Evolutionary conservation across 1,140 invertebrate species (phyloP), one percentile per base, ranked within the genome.

Genomic region (Chrysomallon squamiferum): DNA sequence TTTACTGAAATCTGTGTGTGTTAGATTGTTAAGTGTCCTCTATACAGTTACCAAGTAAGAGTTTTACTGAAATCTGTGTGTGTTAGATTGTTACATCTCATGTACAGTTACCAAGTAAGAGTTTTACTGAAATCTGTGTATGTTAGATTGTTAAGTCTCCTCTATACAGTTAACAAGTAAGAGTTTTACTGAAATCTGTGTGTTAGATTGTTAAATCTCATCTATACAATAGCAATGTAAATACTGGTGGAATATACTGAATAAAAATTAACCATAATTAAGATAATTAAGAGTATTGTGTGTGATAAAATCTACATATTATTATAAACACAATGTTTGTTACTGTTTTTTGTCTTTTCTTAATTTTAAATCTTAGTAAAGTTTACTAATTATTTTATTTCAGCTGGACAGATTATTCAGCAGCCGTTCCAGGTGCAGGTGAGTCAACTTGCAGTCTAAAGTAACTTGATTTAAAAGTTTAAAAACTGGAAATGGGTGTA

Each of bases 401-500:
- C 73, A 80, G 76, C 73, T 59, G 76, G 71, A 13, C 79, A 80
- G 38, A 70, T 80, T 43, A 74, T 82, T 22, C 78, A 81, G 60
- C 80, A 80, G 57, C 78, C 74, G 2, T 78, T 77, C 61, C 79
- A 83, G 59, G 69, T 83, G 38, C 75, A 74, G 62, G 65, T 75
- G 4, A 45, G 62, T n/a, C n/a, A 11, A 9, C 35, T 13, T n/a
- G n/a, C 30, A 30, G 25, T n/a, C 25, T 29, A 25, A n/a, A 29
- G 25, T 29, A 18, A n/a, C 6, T 30, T 57, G 54, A n/a, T 30
- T 29, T 27, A 29, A 29, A n/a, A 22, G 27, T 22, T 57, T 29
- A 13, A 32, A 11, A 20, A 22, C 2, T 29, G 2, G 25, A 47
- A 58, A 29, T 27, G 50, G 18, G 20, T 2, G 15, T 18, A 20